Percentiles rank a stretch among this genome's conserved stretches.
These are phyloP conservation scores for Encarsia formosa DNA, from an alignment of 2,888 invertebrate species.

Conservation along the genomic window DNA sequence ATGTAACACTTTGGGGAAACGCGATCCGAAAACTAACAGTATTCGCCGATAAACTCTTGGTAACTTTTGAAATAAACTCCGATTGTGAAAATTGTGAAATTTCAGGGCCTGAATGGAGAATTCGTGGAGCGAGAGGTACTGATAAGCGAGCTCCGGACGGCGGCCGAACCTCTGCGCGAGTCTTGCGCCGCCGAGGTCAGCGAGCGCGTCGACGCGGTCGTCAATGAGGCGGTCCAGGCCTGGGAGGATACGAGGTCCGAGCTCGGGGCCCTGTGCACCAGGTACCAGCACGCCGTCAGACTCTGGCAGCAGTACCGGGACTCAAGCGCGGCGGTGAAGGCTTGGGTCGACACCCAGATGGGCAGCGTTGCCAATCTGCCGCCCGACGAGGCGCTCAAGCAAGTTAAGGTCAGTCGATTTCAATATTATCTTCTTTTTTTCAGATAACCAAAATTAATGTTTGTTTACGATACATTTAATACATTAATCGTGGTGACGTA, in stretches of 20 bases:
- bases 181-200: constrained; percentile 68
- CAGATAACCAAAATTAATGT: not conserved
- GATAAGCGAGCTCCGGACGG: constrained; percentile 65
- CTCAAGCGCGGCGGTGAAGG: constrained; percentile 71
- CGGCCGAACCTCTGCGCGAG: constrained; percentile 70
- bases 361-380: constrained; percentile 66
- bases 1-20: no score
- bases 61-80: no score
- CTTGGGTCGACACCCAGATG: constrained; percentile 74
- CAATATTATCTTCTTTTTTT: not conserved
- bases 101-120: constrained; percentile 72
- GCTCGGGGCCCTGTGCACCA: constrained; percentile 69
- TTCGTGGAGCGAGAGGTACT: constrained; percentile 70
- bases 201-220: constrained; percentile 68
- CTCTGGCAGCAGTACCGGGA: constrained; percentile 79
- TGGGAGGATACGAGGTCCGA: constrained; percentile 78
- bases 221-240: constrained; percentile 73
- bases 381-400: constrained; percentile 67
- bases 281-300: constrained; percentile 76
- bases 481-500: no score
- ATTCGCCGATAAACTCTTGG: no score
- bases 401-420: constrained; percentile 64
- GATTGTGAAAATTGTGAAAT: no score
- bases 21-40: no score
- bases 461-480: no score